A percentile compares a stretch with the other conserved stretches of the same genome.
Conservation (phyloP, 1,140 invertebrate species). For the Heliconius himera region DNA sequence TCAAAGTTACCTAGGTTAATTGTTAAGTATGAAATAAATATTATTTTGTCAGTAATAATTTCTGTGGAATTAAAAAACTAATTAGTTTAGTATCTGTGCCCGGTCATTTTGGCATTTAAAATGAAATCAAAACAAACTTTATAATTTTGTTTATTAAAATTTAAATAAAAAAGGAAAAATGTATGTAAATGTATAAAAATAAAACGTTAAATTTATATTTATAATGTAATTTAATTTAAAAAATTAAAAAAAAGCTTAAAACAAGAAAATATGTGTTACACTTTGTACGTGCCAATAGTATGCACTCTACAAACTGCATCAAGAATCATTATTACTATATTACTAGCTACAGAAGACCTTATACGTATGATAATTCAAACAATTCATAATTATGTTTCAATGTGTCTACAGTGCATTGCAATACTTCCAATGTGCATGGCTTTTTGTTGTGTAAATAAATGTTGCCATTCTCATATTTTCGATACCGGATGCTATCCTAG, state of each 20-base stretch:
- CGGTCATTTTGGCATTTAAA: not conserved
- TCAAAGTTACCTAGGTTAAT: too few species aligned
- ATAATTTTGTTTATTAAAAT: conserved; percentile 6
- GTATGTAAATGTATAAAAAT: conserved; percentile 6
- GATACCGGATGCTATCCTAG: conserved; percentile 38
- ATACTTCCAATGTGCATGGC: conserved; percentile 44
- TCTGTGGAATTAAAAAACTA: too few species aligned
- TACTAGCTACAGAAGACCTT: conserved; percentile 49
- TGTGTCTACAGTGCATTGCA: conserved; percentile 36
- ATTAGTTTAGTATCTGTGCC: not conserved
- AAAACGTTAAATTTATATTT: not conserved
- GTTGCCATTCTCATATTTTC: conserved; percentile 21
- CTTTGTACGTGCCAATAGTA: conserved; percentile 40
- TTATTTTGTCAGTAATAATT: too few species aligned
- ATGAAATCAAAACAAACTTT: not conserved
- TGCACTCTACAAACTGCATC: conserved; percentile 42
- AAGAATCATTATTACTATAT: conserved; percentile 39
- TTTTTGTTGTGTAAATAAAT: conserved; percentile 42
- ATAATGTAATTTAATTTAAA: not conserved
- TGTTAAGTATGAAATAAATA: too few species aligned
- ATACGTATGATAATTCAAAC: conserved; percentile 43
- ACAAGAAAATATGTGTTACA: conserved; percentile 19
- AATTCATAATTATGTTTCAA: conserved; percentile 44
- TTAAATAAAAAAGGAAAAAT: conserved; percentile 17
- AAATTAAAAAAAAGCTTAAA: not conserved